Evolutionary conservation across 2,888 invertebrate species (phyloP).

Genomic region (Brachyptera risi): DNA sequence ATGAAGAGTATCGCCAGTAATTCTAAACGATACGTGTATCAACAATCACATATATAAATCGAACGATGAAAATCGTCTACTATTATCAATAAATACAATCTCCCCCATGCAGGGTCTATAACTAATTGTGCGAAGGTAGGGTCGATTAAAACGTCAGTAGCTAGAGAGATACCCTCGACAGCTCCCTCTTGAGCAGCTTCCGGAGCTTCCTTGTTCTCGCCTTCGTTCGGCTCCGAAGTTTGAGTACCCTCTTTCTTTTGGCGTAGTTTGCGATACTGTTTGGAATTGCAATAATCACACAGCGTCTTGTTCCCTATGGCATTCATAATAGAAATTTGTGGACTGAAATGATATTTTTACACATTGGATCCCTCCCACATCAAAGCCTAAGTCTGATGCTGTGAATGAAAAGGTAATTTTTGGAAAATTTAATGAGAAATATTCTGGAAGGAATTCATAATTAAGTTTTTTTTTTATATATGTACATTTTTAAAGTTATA

Average conservation of each 20-base stretch:
- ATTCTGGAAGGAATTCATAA: not conserved
- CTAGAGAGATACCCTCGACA: constrained; percentile 6
- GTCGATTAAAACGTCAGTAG: not conserved
- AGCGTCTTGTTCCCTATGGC: constrained; percentile 83
- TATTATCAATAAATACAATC: too few relatives aligned
- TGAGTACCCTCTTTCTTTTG: constrained; percentile 57
- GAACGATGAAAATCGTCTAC: not conserved
- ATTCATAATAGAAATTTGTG: not conserved
- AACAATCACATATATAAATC: not conserved
- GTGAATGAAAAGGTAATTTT: too few relatives aligned
- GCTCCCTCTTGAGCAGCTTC: not conserved
- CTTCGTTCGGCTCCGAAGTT: constrained; percentile 27
- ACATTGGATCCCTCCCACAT: too few relatives aligned
- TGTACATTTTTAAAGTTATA: not conserved
- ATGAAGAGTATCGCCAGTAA: not conserved
- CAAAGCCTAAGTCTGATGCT: too few relatives aligned
- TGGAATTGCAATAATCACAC: constrained; percentile 79
- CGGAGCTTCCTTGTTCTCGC: constrained; percentile 35
- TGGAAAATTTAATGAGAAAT: too few relatives aligned
- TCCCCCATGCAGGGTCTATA: constrained; percentile 10
- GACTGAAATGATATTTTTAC: too few relatives aligned
- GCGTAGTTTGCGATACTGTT: constrained; percentile 64
- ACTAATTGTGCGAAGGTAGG: constrained; percentile 3
- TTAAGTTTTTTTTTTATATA: not conserved
- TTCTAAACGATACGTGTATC: not conserved